Evolutionary conservation across 2,888 invertebrate genomes (phyloP).

Genomic region (Tiphia femorata): DNA sequence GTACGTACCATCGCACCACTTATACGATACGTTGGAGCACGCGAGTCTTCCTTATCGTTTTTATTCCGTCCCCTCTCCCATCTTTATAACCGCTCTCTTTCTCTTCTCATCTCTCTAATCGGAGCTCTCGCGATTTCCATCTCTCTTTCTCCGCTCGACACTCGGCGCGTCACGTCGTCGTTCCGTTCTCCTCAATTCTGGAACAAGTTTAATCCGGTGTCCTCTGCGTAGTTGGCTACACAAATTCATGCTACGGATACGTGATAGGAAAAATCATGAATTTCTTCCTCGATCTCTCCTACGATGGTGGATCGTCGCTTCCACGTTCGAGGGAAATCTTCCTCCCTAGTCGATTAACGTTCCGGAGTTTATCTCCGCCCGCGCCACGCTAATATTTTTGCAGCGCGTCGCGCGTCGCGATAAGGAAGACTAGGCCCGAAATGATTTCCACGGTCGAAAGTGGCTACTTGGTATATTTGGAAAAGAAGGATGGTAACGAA

Average conservation of each 20-base stretch:
- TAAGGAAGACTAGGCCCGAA: no score
- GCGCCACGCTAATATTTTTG: no score
- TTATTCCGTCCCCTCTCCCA: constrained; percentile 17
- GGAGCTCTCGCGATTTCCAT: background rate
- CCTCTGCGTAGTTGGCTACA: constrained; percentile 31
- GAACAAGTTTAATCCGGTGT: constrained; percentile 18
- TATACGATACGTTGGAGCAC: constrained; percentile 29
- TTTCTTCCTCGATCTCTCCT: background rate
- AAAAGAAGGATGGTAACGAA: no score
- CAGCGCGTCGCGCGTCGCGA: no score
- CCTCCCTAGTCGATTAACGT: no score
- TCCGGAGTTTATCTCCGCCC: no score
- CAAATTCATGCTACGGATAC: constrained; percentile 30
- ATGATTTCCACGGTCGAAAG: no score
- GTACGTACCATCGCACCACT: constrained; percentile 26
- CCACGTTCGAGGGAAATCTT: no score
- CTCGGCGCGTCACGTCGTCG: background rate
- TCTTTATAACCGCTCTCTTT: background rate
- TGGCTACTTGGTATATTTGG: no score
- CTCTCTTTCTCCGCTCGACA: background rate
- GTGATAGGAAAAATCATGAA: constrained; percentile 24
- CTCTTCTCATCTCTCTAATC: background rate
- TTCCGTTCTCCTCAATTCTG: constrained; percentile 1
- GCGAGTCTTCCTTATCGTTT: constrained; percentile 40
- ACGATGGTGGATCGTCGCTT: background rate